Evolutionary conservation across 2,113 vertebrate genomes (phyloP), one percentile per base, ranked within the genome.

Genomic region (Ailuropoda melanoleuca): DNA sequence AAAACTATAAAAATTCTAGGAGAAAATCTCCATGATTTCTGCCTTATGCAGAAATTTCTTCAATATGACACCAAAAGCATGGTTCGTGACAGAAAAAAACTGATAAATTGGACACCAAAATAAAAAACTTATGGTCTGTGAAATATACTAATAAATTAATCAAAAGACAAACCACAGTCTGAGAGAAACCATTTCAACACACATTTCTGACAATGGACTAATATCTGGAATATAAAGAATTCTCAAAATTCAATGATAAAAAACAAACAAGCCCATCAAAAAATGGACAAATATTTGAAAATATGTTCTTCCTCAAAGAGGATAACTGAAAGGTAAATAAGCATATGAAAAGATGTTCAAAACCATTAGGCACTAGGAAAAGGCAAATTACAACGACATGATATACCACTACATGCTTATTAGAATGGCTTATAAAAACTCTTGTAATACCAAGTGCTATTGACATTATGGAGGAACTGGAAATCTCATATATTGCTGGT

Each of bases 231-330:
- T 77, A 78, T 70, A 66, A 81, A 90, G 21, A 93, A 75, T 60
- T 83, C 43, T 96, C 68, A 86, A 85, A 64, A 86, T 12, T 83
- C 43, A 75, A n/a, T 77, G 66, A 62, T 93, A 92, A 70, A 37
- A 87, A 95, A 77, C 19, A 87, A 90, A 75, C 2, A 50, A 31
- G 5, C 1, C 23, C 31, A 68, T 31, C 29, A 12, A 86, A 93
- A 95, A 93, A 66, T 58, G 3, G 14, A 37, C 39, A 93, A 95
- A 50, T 58, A 81, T 39, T 84, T 85, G 62, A 84, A 60, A 62
- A 89, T 50, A 86, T 26, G 11, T 72, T 88, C 31, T 56, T 64
- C 11, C 31, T 17, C 24, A 87, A 55, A 55, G 34, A 90, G 93
- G 50, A 90, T 46, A 80, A 64, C 56, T 48, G 34, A 31, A 70